A percentile compares a stretch with the other conserved stretches of the same genome.
phyloP scores from a whole-genome alignment of 1,140 invertebrate genomes.

The Episyrphus balteatus region DNA sequence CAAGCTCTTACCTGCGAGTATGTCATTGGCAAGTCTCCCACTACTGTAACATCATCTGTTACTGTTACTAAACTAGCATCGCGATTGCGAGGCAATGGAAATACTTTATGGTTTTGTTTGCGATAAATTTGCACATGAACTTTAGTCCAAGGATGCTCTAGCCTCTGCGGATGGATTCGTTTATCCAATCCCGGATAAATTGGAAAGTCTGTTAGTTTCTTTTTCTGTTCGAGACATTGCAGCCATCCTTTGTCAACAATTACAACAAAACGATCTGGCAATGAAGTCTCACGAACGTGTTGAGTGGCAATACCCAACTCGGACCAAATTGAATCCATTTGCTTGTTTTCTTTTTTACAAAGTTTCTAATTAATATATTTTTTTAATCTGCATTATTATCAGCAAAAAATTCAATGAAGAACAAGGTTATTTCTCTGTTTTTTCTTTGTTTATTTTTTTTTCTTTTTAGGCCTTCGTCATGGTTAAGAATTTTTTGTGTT shows the following conservation, averaged over 20 bases:
- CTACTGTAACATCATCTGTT: slow-evolving; percentile 9
- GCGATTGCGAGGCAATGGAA: slow-evolving; percentile 56
- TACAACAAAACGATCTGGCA: slow-evolving; percentile 44
- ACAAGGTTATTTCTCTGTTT: no score
- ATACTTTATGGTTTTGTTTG: slow-evolving; percentile 51
- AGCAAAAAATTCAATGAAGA: no score
- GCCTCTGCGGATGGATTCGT: slow-evolving; percentile 21
- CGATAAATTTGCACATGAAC: slow-evolving; percentile 34
- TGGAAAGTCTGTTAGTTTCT: slow-evolving; percentile 35
- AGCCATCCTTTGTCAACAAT: slow-evolving; percentile 57
- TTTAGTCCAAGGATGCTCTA: slow-evolving; percentile 29
- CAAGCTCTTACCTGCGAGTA: no score
- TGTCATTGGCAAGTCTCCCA: no score
- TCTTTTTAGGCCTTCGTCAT: no score
- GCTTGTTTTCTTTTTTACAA: neutral
- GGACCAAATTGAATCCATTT: slow-evolving; percentile 48
- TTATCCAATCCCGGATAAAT: slow-evolving; percentile 34
- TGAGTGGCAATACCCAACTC: slow-evolving; percentile 52
- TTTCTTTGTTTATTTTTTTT: no score
- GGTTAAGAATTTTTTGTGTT: no score
- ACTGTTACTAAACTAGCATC: slow-evolving; percentile 22
- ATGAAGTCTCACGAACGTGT: slow-evolving; percentile 46
- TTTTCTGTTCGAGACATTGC: slow-evolving; percentile 47
- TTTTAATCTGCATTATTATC: no score
- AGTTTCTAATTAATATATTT: no score